Evolutionary conservation across 2,113 vertebrate genomes (phyloP), one percentile per base, ranked within the genome.

Genomic region (Garra rufa): DNA sequence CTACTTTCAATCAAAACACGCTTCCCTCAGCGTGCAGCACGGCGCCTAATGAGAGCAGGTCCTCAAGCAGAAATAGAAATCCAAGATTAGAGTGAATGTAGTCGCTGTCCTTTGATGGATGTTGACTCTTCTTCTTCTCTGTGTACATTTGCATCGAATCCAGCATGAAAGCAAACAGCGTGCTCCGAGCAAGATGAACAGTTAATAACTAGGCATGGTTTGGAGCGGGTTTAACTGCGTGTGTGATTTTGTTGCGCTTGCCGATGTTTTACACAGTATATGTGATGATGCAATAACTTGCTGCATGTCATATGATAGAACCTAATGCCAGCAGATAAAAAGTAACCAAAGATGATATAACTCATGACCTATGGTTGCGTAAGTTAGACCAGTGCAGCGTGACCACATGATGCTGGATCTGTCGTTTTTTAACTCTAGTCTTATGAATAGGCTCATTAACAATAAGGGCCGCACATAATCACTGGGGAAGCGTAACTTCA

Each of bases 51-150:
- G 61, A 80, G 43, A 80, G 78, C 59, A 67, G 41, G 78, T 80
- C 59, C 59, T 80, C 59, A n/a, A 67, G 61, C 78, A 80, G 78
- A 80, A 80, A 80, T 80, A 80, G 78, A 80, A 80, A 67, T 80
- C 24, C 59, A 28, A 80, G 77, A 80, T 80, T 80, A 80, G 41
- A 80, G 77, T 14, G 41, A 67, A 43, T 46, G 41, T 48, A 67
- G 78, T 80, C 17, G 17, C 59, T 80, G 78, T 67, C 41, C 78
- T 80, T 80, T 67, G 78, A 48, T 80, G 13, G 59, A 80, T 80
- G 78, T 67, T 80, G 78, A 80, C 78, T 67, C 41, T 80, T 67
- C 41, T 43, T 61, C 76, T 48, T 34, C 38, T 65, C 43, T 44
- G 61, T 80, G 77, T 65, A n/a, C 78, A 67, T 80, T 80, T 67